Evolutionary conservation across 2,797 vertebrate species (phyloP), one percentile per base, ranked within the genome.

Genomic region (Manis pentadactyla): DNA sequence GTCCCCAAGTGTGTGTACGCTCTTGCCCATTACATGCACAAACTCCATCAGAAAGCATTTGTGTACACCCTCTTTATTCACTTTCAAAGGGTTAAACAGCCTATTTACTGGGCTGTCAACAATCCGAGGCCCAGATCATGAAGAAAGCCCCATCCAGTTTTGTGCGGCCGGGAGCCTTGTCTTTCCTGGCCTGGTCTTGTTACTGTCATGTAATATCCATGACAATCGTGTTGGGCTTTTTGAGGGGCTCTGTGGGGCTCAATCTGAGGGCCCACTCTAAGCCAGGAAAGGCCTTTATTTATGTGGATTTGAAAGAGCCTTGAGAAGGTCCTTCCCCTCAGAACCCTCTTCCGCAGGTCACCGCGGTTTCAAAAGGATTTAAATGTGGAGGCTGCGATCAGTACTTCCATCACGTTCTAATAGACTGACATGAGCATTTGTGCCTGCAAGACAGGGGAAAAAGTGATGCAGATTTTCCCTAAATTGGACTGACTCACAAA

Each of bases 41-140:
- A 99, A 99, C 99, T 99, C 99, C 99, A 99, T 99, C 99, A 99
- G 99, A 99, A 99, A 99, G 99, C 99, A 98, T 99, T 99, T 99
- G 99, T 99, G 99, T 99, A 98, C 97, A 87, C 98, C 98, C 98
- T 97, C 99, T 99, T 99, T 98, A 99, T 99, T 99, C 99, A 99
- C 98, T 99, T 99, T 99, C 99, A 99, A 99, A 99, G 99, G 99
- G 99, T 99, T 99, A 99, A 99, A 99, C 99, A 99, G 99, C 99
- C 99, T 99, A 99, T 99, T 99, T 99, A 99, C 98, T 98, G 98
- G 99, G 99, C 99, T 99, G 99, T 99, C 99, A 99, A 99, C 99
- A 99, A 99, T 98, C 99, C 98, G 98, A 98, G 99, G 98, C 99
- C 99, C 98, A 97, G 98, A 99, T 98, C 98, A 94, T 97, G 97